Evolutionary conservation across 2,888 invertebrate genomes (phyloP), one percentile per base, ranked within the genome.

Genomic region (Zaprionus lineosus): DNA sequence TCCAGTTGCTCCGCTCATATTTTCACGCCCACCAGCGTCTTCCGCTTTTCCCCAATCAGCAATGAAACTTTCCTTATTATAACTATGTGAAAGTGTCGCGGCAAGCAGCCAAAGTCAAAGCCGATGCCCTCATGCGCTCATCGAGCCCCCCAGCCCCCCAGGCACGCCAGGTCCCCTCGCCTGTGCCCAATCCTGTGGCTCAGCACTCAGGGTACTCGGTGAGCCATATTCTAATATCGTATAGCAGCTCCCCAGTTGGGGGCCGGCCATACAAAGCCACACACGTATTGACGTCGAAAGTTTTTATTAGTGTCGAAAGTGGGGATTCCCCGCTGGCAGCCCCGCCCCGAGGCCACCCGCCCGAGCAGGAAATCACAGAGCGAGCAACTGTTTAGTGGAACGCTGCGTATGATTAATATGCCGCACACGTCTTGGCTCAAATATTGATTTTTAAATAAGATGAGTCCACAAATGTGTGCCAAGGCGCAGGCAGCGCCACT

Each of bases 391-490:
- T 59, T 71, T 60, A 52, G 61, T 31, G 53, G 44, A 48, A 63
- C 78, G 63, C 34, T 64, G 78, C 84, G 78, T 75, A 78, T 82
- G 84, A 82, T 82, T 82, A 82, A 82, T 82, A 82, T 84, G 76
- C 81, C 26, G 48, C 59, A 51, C 78, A 78, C 84, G 78, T 81
- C 61, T 57, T 43, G 56, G 66, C 67, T 58, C 76, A 71, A 75
- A 78, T 82, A 82, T 82, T 82, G 81, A 82, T 82, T 82, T 82
- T 82, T 78, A 81, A 82, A 82, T 84, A 75, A 81, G 84, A 82
- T 75, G 82, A 82, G 75, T 66, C 57, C 73, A 73, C 51, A 37
- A 71, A 79, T 59, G 68, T 81, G 64, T 64, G 63, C 66, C 70
- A 74, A 36, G 50, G 44, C n/a, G n/a, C n/a, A n/a, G n/a, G n/a